These are phyloP conservation scores for Nyctibius grandis DNA, from an alignment of 2,797 vertebrate species.

Conservation along the genomic window DNA sequence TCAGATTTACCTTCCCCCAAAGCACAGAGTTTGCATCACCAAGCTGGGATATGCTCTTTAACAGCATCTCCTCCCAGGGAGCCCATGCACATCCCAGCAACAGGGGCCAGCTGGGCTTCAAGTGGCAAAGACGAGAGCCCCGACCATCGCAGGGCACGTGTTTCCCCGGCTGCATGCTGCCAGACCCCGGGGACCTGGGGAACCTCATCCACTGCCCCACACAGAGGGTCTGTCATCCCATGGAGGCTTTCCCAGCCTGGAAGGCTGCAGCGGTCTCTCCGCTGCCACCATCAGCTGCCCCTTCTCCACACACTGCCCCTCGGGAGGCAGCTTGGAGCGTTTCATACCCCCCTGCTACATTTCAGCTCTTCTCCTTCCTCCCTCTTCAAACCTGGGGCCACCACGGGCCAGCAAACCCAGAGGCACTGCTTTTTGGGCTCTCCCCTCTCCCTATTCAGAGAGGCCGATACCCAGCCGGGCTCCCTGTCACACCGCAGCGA, in stretches of 20 bases:
- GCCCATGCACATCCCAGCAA: accelerated
- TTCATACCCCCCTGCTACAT: not conserved
- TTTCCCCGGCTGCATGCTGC: accelerated
- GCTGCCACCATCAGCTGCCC: not conserved
- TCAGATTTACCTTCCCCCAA: accelerated
- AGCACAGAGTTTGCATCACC: accelerated
- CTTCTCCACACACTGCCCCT: not conserved
- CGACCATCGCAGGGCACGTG: accelerated
- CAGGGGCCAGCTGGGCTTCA: accelerated
- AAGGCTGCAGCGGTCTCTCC: not conserved
- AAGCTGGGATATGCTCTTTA: accelerated
- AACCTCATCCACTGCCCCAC: not conserved
- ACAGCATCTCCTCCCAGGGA: not conserved
- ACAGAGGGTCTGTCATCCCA: too few relatives aligned
- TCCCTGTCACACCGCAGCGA: not conserved
- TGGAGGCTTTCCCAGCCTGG: too few relatives aligned
- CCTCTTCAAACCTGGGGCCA: not conserved
- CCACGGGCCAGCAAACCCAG: accelerated
- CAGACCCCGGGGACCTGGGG: not conserved
- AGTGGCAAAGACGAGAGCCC: not conserved
- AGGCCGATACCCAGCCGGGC: not conserved
- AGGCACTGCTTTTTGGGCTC: not conserved
- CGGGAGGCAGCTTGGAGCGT: not conserved
- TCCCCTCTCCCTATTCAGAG: not conserved
- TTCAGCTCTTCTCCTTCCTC: not conserved